These are phyloP conservation scores for Lasiurus borealis DNA, from an alignment of 2,113 vertebrate genomes.

Conservation along the genomic window DNA sequence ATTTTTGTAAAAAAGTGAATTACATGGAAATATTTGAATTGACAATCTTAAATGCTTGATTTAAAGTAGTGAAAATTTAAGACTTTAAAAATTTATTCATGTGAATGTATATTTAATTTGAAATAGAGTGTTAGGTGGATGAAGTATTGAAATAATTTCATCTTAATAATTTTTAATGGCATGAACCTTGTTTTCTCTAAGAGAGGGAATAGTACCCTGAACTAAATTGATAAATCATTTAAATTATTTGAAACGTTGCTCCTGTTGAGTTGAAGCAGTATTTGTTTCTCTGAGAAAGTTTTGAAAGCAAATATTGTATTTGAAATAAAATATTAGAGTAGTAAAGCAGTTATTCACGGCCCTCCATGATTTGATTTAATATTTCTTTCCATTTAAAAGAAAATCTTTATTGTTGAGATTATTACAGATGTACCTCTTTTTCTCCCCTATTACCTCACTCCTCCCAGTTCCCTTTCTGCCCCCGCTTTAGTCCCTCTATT, in stretches of 20 bases:
- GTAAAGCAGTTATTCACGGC: background rate
- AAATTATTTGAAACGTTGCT: background rate
- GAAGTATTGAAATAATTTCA: conserved; percentile 11
- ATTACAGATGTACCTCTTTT: no score
- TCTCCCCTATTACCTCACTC: no score
- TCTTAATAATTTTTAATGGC: background rate
- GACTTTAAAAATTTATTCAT: background rate
- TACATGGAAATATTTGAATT: background rate
- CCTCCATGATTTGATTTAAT: background rate
- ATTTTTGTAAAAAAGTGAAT: conserved; percentile 59
- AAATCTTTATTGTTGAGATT: no score
- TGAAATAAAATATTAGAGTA: background rate
- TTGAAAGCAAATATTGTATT: background rate
- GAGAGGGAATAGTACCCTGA: background rate
- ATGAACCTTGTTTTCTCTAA: background rate
- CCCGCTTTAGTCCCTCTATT: no score
- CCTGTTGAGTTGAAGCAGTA: background rate
- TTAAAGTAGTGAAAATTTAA: background rate
- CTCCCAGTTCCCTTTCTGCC: no score
- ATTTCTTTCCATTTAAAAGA: background rate
- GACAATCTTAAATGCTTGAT: background rate
- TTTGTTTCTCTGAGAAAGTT: background rate
- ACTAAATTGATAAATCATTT: conserved; percentile 9
- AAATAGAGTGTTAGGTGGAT: background rate
- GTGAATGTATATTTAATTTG: background rate